Evolutionary conservation across 1,140 invertebrate genomes (phyloP).

Genomic region (Drosophila athabasca): DNA sequence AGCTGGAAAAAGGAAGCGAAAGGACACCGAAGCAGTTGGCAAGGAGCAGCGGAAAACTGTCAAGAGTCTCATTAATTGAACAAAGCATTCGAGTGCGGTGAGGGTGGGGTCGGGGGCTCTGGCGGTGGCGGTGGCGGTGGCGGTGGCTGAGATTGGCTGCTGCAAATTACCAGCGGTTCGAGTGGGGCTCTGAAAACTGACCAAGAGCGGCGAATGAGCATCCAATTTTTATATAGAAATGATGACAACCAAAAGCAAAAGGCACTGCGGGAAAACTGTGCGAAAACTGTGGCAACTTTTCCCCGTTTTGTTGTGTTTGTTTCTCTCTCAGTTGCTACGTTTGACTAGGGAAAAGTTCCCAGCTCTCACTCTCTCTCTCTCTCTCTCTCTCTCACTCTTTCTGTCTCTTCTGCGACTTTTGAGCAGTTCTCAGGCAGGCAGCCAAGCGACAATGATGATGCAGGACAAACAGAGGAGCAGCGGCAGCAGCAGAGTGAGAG

Average conservation of each 20-base stretch:
- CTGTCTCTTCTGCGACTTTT: constrained; percentile 57
- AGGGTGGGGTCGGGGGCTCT: too few relatives aligned
- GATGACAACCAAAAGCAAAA: constrained; percentile 48
- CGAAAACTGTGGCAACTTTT: constrained; percentile 73
- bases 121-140: neutral
- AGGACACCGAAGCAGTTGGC: constrained; percentile 39
- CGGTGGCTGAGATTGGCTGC: constrained; percentile 39
- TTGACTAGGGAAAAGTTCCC: constrained; percentile 41
- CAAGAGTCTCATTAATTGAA: constrained; percentile 83
- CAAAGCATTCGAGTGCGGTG: constrained; percentile 74
- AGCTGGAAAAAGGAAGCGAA: constrained; percentile 25
- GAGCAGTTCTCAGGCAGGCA: constrained; percentile 66
- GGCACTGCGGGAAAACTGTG: constrained; percentile 16
- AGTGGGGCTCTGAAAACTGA: constrained; percentile 41
- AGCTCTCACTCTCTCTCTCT: neutral
- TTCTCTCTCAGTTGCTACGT: constrained; percentile 41
- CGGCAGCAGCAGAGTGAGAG: neutral
- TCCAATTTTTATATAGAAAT: constrained; percentile 71
- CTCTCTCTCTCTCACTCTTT: neutral
- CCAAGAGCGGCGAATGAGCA: constrained; percentile 72
- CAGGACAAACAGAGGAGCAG: constrained; percentile 44
- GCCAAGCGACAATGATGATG: constrained; percentile 80
- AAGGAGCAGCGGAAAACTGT: constrained; percentile 73
- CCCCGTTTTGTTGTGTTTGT: constrained; percentile 56
- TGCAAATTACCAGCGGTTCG: constrained; percentile 70